Base-by-base conservation (phyloP, 2,797 vertebrate genomes). In the Crossoptilon crossoptilon region DNA sequence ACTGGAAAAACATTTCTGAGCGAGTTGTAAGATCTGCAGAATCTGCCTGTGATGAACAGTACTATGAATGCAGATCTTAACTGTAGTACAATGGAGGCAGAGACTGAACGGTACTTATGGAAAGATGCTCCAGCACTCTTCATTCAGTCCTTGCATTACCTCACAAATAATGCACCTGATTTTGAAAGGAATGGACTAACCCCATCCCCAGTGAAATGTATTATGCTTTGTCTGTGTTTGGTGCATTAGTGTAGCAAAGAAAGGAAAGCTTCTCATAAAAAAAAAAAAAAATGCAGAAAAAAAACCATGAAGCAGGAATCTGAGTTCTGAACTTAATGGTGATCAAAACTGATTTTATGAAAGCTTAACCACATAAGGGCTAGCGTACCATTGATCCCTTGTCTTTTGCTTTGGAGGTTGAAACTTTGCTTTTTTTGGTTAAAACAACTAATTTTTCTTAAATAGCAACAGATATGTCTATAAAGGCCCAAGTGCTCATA, bases 281-380 rank as follows among this genome's bases (percentile, higher is more conserved):
- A 8, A 82, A 33, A 33, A 33, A 84, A 53, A 8, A 82, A 76
- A 87, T 37, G 37, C 37, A 37, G 37, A 39, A 39, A 39, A 39
- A 35, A 39, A 13, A 12, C 1, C 1, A 3, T 1, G 7, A 82
- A 41, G 16, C 10, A 74, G 53, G 41, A 71, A 88, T 82, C 23
- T 1, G 33, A 77, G 23, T 92, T 91, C 49, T 66, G 58, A 59
- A 82, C 4, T 48, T 67, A 56, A 35, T 60, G 23, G 2, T 8
- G 15, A 59, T 56, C 41, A 90, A 84, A 94, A 91, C 17, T 4
- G 24, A 58, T 33, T 74, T 90, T 63, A 7, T 77, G 93, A 77
- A 9, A 15, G 13, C 41, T 94, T 82, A 77, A 68, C 53, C 44
- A 62, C 60, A 10, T 4, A 1, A 72, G 9, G 9, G 15, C 37